Evolutionary conservation across 2,888 invertebrate species (phyloP), one percentile per base, ranked within the genome.

Genomic region (Gisinianus flammeolus): DNA sequence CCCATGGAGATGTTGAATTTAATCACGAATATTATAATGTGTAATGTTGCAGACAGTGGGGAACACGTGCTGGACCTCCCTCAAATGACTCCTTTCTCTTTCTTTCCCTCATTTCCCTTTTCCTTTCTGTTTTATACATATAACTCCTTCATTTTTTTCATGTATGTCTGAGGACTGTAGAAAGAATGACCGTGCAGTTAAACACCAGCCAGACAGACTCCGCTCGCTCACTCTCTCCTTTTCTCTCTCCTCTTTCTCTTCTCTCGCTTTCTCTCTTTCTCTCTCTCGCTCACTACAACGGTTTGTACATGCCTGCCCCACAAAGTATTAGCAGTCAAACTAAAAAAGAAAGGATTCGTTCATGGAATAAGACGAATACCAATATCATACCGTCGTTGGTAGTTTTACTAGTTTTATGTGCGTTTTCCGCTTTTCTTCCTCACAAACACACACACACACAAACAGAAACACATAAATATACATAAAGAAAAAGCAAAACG

Each of bases 1-100:
- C 8, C 44, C 44, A 35, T 35, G 35, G 5, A 8, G 44, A 44
- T 44, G 44, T 44, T 2, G 44, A 44, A 44, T 44, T 44, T 44
- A 44, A 44, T 44, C 62, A 62, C 62, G 62, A 22, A 26, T 62
- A 44, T 44, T 44, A 4, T 44, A 4, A 28, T 62, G 26, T 4
- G 62, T 26, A 26, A 28, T 62, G 62, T 26, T 62, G 26, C 26
- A 28, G 44, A 44, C 44, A 4, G 44, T 26, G 16, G 69, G 44
- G 35, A 26, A 69, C 69, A 44, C 69, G 69, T 69, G 44, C 69
- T 44, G 31, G 69, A 69, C 35, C 69, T 69, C 69, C 69, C 67
- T 67, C 35, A n/a, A 44, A 35, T 44, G 26, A 69, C 69, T 44
- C 44, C 4, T 44, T 30, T 56, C 28, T 28, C 71, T 71, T 22